Conservation (phyloP, 2,888 invertebrate species). For the Macropis europaea region DNA sequence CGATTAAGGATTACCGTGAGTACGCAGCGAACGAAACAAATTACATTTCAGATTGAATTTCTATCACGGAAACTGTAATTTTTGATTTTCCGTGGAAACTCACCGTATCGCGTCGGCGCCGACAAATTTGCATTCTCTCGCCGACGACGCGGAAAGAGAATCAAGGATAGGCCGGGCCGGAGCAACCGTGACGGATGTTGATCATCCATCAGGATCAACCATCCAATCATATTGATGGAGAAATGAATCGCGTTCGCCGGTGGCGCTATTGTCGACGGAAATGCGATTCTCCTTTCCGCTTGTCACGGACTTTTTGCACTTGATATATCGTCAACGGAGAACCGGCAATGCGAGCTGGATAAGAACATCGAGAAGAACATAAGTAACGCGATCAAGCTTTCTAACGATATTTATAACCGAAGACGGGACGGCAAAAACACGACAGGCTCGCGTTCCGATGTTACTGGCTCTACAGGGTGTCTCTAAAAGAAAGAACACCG, state of each 20-base stretch:
- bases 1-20: constrained; percentile 3
- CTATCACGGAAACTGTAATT: not conserved
- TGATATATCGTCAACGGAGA: constrained; percentile 36
- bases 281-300: constrained; percentile 50
- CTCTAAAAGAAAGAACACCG: too few relatives aligned
- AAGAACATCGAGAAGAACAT: constrained; percentile 24
- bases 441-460: not conserved
- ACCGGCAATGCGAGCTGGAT: not conserved
- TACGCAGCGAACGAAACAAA: constrained; percentile 13
- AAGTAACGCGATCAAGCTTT: constrained; percentile 35
- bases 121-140: constrained; percentile 43
- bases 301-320: constrained; percentile 46
- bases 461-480: too few relatives aligned
- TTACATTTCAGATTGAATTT: constrained; percentile 5
- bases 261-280: constrained; percentile 48
- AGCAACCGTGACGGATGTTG: constrained; percentile 46
- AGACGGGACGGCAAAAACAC: not conserved
- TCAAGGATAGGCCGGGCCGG: constrained; percentile 14
- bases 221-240: constrained; percentile 59
- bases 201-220: constrained; percentile 63
- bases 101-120: constrained; percentile 10
- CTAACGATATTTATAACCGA: constrained; percentile 15
- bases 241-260: constrained; percentile 55
- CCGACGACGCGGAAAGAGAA: constrained; percentile 17
- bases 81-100: not conserved